phyloP scores from a whole-genome alignment of 2,888 invertebrate species.

The Drosophila pegasa region DNA sequence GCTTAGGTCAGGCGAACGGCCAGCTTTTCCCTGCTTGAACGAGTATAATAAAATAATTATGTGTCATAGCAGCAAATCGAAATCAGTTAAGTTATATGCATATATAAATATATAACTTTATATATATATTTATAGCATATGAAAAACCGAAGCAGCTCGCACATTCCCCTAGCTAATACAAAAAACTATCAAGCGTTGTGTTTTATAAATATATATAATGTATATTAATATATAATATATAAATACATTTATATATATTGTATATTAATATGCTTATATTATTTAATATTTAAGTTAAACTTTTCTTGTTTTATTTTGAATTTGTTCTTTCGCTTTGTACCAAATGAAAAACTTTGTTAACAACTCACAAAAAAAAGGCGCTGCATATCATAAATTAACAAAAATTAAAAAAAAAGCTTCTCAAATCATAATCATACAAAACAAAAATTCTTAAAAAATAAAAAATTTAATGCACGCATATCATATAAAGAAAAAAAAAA shows the following conservation, averaged over 20 bases:
- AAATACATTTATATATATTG: background rate
- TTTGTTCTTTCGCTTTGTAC: slow-evolving; percentile 32
- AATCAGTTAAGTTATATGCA: slow-evolving; percentile 9
- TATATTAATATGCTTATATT: background rate
- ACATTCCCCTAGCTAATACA: slow-evolving; percentile 39
- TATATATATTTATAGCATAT: slow-evolving; percentile 14
- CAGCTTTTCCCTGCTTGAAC: background rate
- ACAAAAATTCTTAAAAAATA: slow-evolving; percentile 20
- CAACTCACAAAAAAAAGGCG: slow-evolving; percentile 22
- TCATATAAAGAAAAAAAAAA: too few species aligned
- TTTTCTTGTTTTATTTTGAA: slow-evolving; percentile 9
- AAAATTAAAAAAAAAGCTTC: slow-evolving; percentile 60
- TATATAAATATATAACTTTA: slow-evolving; percentile 7
- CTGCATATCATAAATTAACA: slow-evolving; percentile 59
- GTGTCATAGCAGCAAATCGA: slow-evolving; percentile 64
- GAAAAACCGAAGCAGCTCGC: slow-evolving; percentile 10
- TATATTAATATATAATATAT: too few species aligned
- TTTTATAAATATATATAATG: slow-evolving; percentile 13
- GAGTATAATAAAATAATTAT: slow-evolving; percentile 31
- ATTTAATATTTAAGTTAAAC: slow-evolving; percentile 4
- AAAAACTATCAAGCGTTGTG: slow-evolving; percentile 36
- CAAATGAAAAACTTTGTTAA: slow-evolving; percentile 27
- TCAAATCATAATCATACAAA: slow-evolving; percentile 69
- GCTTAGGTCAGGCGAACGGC: too few species aligned
- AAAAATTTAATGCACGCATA: slow-evolving; percentile 65